phyloP scores from a whole-genome alignment of 2,113 vertebrate genomes.

The Seriola dumerili region DNA sequence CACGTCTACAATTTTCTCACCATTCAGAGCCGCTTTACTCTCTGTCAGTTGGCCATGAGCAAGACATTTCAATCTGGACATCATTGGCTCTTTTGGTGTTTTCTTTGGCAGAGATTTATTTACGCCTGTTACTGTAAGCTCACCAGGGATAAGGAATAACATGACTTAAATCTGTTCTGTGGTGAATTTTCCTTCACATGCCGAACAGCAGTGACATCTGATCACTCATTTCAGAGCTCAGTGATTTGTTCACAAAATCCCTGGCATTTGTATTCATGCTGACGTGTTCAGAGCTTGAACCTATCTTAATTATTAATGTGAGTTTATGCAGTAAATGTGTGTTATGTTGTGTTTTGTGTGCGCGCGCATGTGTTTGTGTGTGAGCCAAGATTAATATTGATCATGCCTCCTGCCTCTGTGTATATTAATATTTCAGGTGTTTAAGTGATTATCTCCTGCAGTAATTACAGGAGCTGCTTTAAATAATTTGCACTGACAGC shows the following conservation, averaged over 20 bases:
- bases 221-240: conserved; percentile 46
- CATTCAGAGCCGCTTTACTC: neutral
- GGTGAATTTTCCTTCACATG: conserved; percentile 3
- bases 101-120: conserved; percentile 12
- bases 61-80: neutral
- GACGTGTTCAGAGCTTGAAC: conserved; percentile 61
- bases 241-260: conserved; percentile 49
- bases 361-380: neutral
- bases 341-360: conserved; percentile 30
- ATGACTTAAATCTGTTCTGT: neutral
- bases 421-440: conserved; percentile 82
- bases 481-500: conserved; percentile 53
- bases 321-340: conserved; percentile 39
- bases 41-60: neutral
- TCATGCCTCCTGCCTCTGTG: conserved; percentile 64
- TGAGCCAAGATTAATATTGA: conserved; percentile 78
- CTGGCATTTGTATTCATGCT: conserved; percentile 66
- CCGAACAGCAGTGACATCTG: conserved; percentile 19
- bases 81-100: conserved; percentile 18
- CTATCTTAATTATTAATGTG: conserved; percentile 80
- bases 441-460: conserved; percentile 73
- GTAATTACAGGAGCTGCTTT: conserved; percentile 65
- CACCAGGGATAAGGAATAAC: neutral
- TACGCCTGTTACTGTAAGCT: neutral
- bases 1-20: neutral